Evolutionary conservation across 2,888 invertebrate genomes (phyloP), one percentile per base, ranked within the genome.

Genomic region (Ephialtes manifestator): DNA sequence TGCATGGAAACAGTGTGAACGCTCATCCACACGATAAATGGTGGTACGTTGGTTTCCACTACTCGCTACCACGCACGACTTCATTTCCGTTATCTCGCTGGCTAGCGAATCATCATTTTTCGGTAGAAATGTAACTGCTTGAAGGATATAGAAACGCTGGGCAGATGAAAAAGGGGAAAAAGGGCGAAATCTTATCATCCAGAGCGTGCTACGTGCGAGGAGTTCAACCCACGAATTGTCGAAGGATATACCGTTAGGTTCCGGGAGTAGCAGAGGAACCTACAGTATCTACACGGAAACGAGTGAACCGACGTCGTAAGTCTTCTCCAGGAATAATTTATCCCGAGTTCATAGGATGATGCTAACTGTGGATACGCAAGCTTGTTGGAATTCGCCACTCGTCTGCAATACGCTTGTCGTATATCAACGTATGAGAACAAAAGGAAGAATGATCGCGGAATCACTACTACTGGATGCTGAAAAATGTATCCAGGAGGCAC

Each of bases 301-400:
- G 46, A 72, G 51, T 51, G 76, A 71, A 80, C 76, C 48, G 43
- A 58, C 46, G 31, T 72, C 70, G 77, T 67, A 81, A 48, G 72
- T 86, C 84, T 77, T 39, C n/a, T 60, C 18, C 72, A 35, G 53
- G 72, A 84, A 84, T 81, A 84, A 86, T 86, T 86, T 86, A 86
- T 84, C 76, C 53, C 60, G 48, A 72, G 48, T 84, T 77, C 43
- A 28, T 20, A 11, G 58, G n/a, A 20, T 51, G 48, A 51, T 80
- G 71, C 70, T 83, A 46, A 53, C 70, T 43, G 51, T 43, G 46
- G 28, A 60, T 58, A 43, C 28, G 58, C 46, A 58, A 67, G 39
- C 68, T 81, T 58, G 43, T 79, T 79, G 83, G 48, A 74, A 79
- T 83, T 80, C 75, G 35, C 39, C 20, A 24, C 79, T 83, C 39